Conservation (phyloP, 2,888 invertebrate species). For the Ophion obscuratus region DNA sequence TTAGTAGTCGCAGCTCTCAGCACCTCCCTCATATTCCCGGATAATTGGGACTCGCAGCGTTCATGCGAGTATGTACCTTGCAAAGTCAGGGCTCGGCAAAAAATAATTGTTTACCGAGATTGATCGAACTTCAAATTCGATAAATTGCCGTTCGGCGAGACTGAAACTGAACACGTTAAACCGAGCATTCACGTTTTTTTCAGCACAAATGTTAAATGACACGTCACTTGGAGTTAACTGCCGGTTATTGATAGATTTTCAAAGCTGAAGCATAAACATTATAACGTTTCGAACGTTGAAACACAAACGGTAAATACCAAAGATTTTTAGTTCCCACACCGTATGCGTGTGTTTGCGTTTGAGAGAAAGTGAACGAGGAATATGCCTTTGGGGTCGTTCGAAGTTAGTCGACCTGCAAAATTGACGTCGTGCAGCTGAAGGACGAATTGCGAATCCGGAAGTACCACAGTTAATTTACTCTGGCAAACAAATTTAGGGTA, state of each 20-base stretch:
- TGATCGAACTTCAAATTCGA: not conserved
- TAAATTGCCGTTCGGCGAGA: too few species aligned
- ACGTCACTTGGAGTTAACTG: too few species aligned
- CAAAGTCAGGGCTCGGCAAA: not conserved
- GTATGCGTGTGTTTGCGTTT: not conserved
- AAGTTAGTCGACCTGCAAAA: conserved; percentile 50
- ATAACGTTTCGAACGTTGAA: too few species aligned
- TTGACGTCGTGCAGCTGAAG: conserved; percentile 53
- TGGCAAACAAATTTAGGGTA: conserved; percentile 5
- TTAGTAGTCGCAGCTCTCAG: not conserved
- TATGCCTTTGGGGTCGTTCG: conserved; percentile 13
- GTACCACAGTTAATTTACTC: conserved; percentile 26
- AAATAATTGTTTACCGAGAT: not conserved
- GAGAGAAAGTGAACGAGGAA: conserved; percentile 25
- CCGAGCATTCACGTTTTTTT: too few species aligned
- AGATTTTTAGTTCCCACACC: conserved; percentile 22
- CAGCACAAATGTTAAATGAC: too few species aligned
- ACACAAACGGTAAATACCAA: not conserved
- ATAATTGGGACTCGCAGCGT: not conserved
- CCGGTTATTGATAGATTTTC: too few species aligned
- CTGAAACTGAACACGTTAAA: too few species aligned
- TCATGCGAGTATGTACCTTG: too few species aligned
- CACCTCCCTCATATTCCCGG: not conserved
- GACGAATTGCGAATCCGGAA: conserved; percentile 49
- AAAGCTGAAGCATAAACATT: too few species aligned